Evolutionary conservation across 2,797 vertebrate species (phyloP), one percentile per base, ranked within the genome.

Genomic region (Cossypha caffra): DNA sequence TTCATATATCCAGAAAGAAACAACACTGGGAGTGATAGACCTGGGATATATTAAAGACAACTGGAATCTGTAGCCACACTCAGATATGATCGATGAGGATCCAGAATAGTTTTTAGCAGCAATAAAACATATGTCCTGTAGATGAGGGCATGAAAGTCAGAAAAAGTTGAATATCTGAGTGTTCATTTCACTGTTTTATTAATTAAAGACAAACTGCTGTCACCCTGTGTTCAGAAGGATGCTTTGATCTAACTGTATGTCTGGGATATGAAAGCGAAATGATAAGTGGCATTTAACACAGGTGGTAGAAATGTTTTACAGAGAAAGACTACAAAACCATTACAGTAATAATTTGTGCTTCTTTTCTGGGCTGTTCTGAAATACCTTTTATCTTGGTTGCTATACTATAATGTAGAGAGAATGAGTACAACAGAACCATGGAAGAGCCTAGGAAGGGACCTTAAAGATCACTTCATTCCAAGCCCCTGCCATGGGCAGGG

Each of bases 131-230:
- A n/a, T 42, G 45, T 74, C 29, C 38, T 71, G 15, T 79, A 55
- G 40, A 64, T 71, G 28, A 86, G 9, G n/a, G 8, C 38, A 33
- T 64, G 55, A n/a, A 45, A 62, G 47, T 64, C 35, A 64, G 81
- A 74, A 68, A 33, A 14, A 54, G 47, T 25, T 80, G 37, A 66
- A 59, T 68, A 48, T 40, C 11, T 21, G 19, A 42, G 19, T 55
- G n/a, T 54, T 88, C 80, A 80, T 93, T 88, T 83, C 38, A 63
- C 43, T 73, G 24, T 17, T 72, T 66, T 45, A 40, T 91, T 96
- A 92, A 86, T 95, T 90, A 81, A 83, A 80, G 50, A 78, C 29
- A 86, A 64, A 45, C 33, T 76, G 47, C 73, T 94, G 58, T 90
- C 61, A 55, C 26, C 9, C 16, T 45, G 55, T 43, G 26, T 40